Evolutionary conservation across 2,797 vertebrate genomes (phyloP), one percentile per base, ranked within the genome.

Genomic region (Cynodonichthys magdalenae): DNA sequence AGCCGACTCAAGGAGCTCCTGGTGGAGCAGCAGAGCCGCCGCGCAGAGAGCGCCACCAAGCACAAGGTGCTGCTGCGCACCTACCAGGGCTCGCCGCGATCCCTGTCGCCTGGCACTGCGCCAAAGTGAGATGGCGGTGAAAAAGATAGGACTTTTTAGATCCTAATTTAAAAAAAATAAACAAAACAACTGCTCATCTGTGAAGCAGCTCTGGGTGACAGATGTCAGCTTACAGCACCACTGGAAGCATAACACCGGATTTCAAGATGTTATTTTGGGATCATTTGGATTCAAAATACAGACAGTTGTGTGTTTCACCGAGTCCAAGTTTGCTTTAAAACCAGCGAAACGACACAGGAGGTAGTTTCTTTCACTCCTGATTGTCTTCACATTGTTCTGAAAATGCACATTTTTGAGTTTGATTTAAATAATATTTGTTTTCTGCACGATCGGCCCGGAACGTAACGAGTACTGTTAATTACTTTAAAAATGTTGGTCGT

Each of bases 51-150:
- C 0, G 92, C 95, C 83, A 99, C 96, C 84, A 95, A 94, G 86
- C 97, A 99, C 92, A 95, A 95, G 87, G 96, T 99, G 90, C 92
- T 98, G 84, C 94, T 99, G 79, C 95, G 96, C 75, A 95, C 94
- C 81, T 98, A 98, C 88, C 95, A 95, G 53, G 90, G 93, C 85
- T 74, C 88, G 0, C 75, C 92, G 0, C 70, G 80, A 72, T 63
- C 86, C 8, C 70, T 92, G 47, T 19, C 73, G 0, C 63, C 89
- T 9, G 90, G 90, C 15, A 88, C 90, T 36, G 52, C 77, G 0
- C 66, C 64, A 0, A 92, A 94, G 59, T 90, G 93, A 94, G 56
- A 29, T 0, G 17, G 6, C 7, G 10, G 24, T 11, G 3, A 36
- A 27, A 45, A 15, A 0, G n/a, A 12, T 11, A 2, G 3, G 11